Percentiles rank a stretch among this genome's conserved stretches.
Evolutionary conservation across 92 coral and sea anemone genomes (phyloP).

Genomic region (Montipora capitata): DNA sequence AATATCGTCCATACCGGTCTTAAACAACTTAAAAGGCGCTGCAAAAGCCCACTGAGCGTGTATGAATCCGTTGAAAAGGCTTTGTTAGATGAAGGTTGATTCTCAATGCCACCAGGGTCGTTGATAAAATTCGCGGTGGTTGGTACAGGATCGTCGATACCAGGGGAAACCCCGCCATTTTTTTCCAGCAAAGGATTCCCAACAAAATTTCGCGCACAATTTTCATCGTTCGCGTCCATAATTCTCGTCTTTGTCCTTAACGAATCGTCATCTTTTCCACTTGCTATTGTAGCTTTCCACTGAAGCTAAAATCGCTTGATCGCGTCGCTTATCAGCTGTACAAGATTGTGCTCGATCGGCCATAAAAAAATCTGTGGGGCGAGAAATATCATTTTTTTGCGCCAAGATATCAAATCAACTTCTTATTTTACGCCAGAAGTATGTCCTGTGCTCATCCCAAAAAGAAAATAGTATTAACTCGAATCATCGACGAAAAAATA

Average conservation of each 20-base stretch:
- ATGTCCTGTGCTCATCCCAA: background rate
- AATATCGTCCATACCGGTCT: slow-evolving; percentile 90
- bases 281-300: slow-evolving; percentile 11
- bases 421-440: background rate
- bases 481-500: slow-evolving; percentile 11
- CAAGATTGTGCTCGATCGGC: slow-evolving; percentile 25
- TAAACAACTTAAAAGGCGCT: slow-evolving; percentile 86
- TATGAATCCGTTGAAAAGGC: slow-evolving; percentile 37
- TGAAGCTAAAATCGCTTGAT: slow-evolving; percentile 13
- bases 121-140: slow-evolving; percentile 23
- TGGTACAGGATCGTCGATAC: background rate
- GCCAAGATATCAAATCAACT: background rate
- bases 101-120: slow-evolving; percentile 1
- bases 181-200: background rate
- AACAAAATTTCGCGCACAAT: background rate
- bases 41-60: slow-evolving; percentile 81
- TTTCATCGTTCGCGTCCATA: slow-evolving; percentile 48
- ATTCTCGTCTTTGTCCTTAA: slow-evolving; percentile 24
- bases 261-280: slow-evolving; percentile 4
- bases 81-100: slow-evolving; percentile 25
- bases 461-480: background rate
- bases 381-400: slow-evolving; percentile 30
- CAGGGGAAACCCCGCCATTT: slow-evolving; percentile 61
- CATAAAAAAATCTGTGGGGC: background rate
- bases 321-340: slow-evolving; percentile 12